Conservation (phyloP, 2,113 vertebrate genomes). For the Corapipo altera region DNA sequence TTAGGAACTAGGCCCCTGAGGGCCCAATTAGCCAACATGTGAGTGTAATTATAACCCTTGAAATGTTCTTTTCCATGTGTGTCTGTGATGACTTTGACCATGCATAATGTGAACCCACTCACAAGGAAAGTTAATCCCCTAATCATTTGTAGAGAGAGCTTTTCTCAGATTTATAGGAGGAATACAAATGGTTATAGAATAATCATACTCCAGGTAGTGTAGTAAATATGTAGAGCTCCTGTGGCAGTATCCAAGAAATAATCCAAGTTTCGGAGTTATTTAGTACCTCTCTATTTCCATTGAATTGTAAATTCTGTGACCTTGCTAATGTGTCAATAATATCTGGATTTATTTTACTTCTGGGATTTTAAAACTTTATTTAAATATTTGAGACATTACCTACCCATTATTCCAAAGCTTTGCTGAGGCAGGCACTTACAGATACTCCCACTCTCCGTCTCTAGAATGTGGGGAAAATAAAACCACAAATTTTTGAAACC, state of each 20-base stretch:
- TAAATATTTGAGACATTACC: slow-evolving; percentile 7
- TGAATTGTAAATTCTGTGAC: neutral
- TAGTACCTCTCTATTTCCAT: neutral
- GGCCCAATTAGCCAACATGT: slow-evolving; percentile 79
- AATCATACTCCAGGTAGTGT: neutral
- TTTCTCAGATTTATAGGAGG: slow-evolving; percentile 48
- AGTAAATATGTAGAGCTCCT: slow-evolving; percentile 17
- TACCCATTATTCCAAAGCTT: neutral
- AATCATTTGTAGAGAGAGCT: slow-evolving; percentile 61
- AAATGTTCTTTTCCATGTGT: slow-evolving; percentile 69
- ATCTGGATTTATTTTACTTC: neutral
- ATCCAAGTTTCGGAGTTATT: slow-evolving; percentile 10
- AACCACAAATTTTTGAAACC: neutral
- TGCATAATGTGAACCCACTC: slow-evolving; percentile 58
- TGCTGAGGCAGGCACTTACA: neutral
- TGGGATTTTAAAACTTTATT: slow-evolving; percentile 11
- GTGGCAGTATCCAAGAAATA: neutral
- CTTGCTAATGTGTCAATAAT: slow-evolving; percentile 36
- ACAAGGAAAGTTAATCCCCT: slow-evolving; percentile 56
- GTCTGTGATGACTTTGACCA: slow-evolving; percentile 67
- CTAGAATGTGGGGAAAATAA: neutral
- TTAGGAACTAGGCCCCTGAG: slow-evolving; percentile 75
- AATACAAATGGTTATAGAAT: slow-evolving; percentile 19
- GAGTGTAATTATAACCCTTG: slow-evolving; percentile 77
- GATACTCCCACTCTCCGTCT: neutral